A percentile compares a stretch with the other conserved stretches of the same genome.
Evolutionary conservation across 2,888 invertebrate species (phyloP).

Genomic region (Nephrotoma appendiculata): DNA sequence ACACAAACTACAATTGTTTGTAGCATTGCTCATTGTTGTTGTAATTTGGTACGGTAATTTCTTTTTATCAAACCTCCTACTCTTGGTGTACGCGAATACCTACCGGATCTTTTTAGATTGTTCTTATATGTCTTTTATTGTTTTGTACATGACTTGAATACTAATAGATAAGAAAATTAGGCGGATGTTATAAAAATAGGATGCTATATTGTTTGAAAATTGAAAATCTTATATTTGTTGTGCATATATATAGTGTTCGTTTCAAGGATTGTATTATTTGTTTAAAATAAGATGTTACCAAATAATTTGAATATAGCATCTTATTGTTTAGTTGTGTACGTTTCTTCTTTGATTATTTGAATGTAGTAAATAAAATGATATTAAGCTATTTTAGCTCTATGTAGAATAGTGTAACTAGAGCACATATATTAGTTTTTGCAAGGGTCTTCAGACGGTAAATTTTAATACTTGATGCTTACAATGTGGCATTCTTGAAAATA

Average conservation of each 20-base stretch:
- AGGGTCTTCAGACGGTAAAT: too few species aligned
- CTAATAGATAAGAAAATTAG: background rate
- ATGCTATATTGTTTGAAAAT: background rate
- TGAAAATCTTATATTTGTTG: background rate
- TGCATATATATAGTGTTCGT: background rate
- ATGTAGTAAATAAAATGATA: too few species aligned
- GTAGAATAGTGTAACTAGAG: too few species aligned
- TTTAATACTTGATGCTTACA: too few species aligned
- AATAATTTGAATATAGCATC: too few species aligned
- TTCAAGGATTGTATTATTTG: background rate
- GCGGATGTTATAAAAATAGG: background rate
- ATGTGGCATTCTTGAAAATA: too few species aligned
- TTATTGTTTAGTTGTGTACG: too few species aligned
- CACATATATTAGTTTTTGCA: too few species aligned
- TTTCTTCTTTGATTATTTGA: too few species aligned
- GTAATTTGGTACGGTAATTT: background rate
- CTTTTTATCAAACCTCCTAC: background rate
- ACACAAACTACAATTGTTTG: background rate
- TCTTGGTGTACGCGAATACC: background rate
- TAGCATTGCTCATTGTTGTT: background rate
- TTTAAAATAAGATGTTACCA: background rate
- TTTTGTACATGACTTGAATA: background rate
- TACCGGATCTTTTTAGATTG: background rate
- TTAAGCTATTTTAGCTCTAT: too few species aligned
- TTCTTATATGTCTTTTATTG: background rate